Conservation (phyloP, 2,113 vertebrate genomes). For the Plecturocebus donacophilus region DNA sequence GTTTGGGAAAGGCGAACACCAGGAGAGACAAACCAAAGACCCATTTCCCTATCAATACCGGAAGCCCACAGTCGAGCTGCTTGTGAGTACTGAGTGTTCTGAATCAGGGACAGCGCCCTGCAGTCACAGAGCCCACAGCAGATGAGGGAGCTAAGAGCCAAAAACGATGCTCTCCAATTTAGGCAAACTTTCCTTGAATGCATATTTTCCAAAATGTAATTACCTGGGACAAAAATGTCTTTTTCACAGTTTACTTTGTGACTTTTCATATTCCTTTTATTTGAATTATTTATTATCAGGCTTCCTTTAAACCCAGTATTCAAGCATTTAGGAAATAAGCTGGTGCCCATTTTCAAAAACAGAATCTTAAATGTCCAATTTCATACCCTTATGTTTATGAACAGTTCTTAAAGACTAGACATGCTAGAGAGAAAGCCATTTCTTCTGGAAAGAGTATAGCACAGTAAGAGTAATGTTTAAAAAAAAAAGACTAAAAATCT, state of each 20-base stretch:
- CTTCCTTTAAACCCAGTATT: background rate
- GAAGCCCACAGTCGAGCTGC: conserved; percentile 53
- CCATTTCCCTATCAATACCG: background rate
- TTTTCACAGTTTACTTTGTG: background rate
- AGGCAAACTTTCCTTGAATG: background rate
- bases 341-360: background rate
- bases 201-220: background rate
- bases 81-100: conserved; percentile 43
- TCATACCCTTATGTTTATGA: background rate
- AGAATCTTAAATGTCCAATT: background rate
- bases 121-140: background rate
- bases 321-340: background rate
- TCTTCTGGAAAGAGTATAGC: background rate
- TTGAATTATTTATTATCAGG: background rate
- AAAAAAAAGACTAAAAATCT: background rate
- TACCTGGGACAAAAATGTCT: background rate
- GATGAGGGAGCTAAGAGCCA: accelerated
- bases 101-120: accelerated
- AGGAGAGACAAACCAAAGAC: conserved; percentile 58
- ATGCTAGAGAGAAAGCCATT: background rate
- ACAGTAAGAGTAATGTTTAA: background rate
- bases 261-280: background rate
- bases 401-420: background rate
- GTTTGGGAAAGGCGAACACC: conserved; percentile 66
- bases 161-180: background rate